phyloP scores from a whole-genome alignment of 2,797 vertebrate species.

The Limosa lapponica region DNA sequence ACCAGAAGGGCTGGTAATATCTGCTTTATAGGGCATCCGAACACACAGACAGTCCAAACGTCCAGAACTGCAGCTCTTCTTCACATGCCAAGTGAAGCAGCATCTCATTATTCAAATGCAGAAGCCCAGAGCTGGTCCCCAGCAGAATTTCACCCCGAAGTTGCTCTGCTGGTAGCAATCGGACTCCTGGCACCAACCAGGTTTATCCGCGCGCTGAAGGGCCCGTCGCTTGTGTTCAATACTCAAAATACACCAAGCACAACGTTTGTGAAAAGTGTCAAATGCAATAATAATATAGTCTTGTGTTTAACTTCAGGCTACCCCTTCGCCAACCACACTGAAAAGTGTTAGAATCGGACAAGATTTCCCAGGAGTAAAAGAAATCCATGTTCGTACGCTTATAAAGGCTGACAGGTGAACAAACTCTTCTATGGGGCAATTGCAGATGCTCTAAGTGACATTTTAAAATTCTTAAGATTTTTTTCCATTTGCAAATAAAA shows the following conservation, averaged over 20 bases:
- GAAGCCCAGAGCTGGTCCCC: background rate
- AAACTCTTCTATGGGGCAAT: slow-evolving; percentile 31
- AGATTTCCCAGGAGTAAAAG: slow-evolving; percentile 50
- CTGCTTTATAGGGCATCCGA: background rate
- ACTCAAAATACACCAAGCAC: background rate
- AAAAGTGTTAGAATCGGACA: background rate
- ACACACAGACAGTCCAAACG: no score
- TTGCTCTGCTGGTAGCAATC: background rate
- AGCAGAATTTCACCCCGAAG: background rate
- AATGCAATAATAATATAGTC: background rate
- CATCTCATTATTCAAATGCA: background rate
- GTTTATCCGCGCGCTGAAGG: background rate
- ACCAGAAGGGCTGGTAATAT: fast-evolving
- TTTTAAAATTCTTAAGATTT: slow-evolving; percentile 40
- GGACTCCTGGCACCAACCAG: background rate
- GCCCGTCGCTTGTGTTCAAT: fast-evolving
- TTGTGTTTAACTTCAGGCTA: slow-evolving; percentile 1
- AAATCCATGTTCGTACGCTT: slow-evolving; percentile 10
- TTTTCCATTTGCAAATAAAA: slow-evolving; percentile 10
- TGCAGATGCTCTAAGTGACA: slow-evolving; percentile 24
- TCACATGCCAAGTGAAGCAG: background rate
- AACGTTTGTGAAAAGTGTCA: background rate
- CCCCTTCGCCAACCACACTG: background rate
- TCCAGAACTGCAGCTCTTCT: background rate
- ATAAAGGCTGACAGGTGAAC: slow-evolving; percentile 60